Evolutionary conservation across 2,888 invertebrate genomes (phyloP).

Genomic region (Lasioglossum figueresi): DNA sequence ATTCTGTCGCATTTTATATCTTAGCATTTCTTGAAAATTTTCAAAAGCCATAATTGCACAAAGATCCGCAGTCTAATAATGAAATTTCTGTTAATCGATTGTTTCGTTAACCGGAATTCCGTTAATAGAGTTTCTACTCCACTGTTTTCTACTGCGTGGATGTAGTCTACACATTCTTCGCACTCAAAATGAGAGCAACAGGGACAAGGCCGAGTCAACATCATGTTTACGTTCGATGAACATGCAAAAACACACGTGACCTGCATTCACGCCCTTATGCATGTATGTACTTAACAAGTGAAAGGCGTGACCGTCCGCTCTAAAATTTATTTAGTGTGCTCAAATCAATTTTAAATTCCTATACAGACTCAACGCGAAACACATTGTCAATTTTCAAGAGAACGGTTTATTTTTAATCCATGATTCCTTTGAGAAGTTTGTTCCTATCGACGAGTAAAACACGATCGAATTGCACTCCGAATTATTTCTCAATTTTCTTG

Average conservation of each 20-base stretch:
- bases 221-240: conserved; percentile 60
- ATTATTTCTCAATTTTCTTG: too few species aligned
- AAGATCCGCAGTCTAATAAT: background rate
- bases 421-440: too few species aligned
- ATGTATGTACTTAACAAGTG: conserved; percentile 15
- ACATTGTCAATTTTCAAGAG: background rate
- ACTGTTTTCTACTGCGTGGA: background rate
- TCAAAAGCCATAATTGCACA: too few species aligned
- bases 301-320: conserved; percentile 6
- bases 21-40: too few species aligned
- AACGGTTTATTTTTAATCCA: too few species aligned
- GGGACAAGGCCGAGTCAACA: conserved; percentile 28
- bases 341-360: background rate
- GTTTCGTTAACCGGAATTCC: background rate
- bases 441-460: too few species aligned
- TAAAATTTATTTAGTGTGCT: conserved; percentile 12
- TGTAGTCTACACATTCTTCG: conserved; percentile 21
- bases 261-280: conserved; percentile 28
- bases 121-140: background rate
- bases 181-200: conserved; percentile 27
- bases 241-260: conserved; percentile 62
- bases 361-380: background rate
- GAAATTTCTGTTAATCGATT: background rate
- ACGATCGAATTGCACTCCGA: too few species aligned
- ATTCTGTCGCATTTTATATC: too few species aligned